Base-by-base conservation (phyloP, 1,140 invertebrate genomes). In the Drosophila takahashii region DNA sequence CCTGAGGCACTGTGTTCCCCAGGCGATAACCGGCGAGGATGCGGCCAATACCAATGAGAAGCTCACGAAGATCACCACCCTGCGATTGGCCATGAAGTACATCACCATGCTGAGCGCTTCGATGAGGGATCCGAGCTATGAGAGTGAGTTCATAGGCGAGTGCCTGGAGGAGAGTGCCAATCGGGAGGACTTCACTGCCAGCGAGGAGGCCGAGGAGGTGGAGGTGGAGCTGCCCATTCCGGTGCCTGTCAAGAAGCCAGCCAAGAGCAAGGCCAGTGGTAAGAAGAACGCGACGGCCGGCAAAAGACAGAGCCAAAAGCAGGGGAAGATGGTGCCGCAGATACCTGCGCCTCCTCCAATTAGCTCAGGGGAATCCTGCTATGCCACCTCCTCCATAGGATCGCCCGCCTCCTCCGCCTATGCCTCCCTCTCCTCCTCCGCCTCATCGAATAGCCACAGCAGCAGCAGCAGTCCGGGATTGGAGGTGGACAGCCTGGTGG, bases 71-170 rank as follows among this genome's bases (percentile, higher is more conserved):
- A 97, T 98, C 74, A 97, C 96, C 6, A 97, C 97, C 3, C 92
- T 98, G n/a, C 92, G 96, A 9, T 92, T 97, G 51, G 97, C 97
- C 6, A 97, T 98, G 95, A 95, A 96, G 81, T 98, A 98, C 91
- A 98, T 98, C 58, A 93, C 95, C 16, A 95, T 95, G 13, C 90
- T 95, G n/a, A 93, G 81, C 18, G 92, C 93, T 16, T 93, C 90
- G 4, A 83, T 93, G 54, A 42, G 72, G 39, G 85, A 90, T 83
- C 86, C 90, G 5, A 79, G 70, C 61, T 90, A 81, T 8, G 78
- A 85, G 36, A 71, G 75, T 6, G 89, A 91, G 13, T 89, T 91
- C 11, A 64, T 91, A 6, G 76, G 69, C 2, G 89, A 91, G 50
- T 91, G 89, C 13, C 56, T 89, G 53, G 77, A 77, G 15, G 87